phyloP scores from a whole-genome alignment of 2,888 invertebrate genomes.

The Heliconius cydno region DNA sequence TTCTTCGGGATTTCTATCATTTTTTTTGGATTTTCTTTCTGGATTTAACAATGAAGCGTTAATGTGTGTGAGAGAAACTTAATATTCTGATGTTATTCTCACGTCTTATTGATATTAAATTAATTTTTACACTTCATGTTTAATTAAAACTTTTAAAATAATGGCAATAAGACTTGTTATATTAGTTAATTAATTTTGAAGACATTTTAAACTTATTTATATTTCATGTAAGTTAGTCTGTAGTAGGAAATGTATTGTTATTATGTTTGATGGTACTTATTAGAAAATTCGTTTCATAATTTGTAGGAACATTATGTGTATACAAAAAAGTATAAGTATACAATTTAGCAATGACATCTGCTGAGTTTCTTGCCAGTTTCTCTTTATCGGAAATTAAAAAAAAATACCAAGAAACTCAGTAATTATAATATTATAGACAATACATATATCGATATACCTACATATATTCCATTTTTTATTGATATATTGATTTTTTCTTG shows the following conservation, averaged over 20 bases:
- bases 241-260: background rate
- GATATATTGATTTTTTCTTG: slow-evolving; percentile 12
- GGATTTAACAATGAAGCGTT: background rate
- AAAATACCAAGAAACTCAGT: background rate
- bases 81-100: background rate
- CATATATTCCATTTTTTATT: background rate
- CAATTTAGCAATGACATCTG: slow-evolving; percentile 2
- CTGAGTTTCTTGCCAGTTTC: background rate
- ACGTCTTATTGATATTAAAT: background rate
- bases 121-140: background rate
- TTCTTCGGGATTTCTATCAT: background rate
- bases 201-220: background rate
- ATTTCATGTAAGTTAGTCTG: background rate
- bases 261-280: background rate
- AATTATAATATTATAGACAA: background rate
- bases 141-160: background rate
- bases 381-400: background rate
- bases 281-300: background rate
- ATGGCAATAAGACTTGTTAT: background rate
- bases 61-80: slow-evolving; percentile 5
- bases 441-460: background rate
- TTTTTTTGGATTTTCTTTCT: background rate
- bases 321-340: background rate
- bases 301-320: background rate
- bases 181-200: background rate